phyloP scores from a whole-genome alignment of 92 coral and sea anemone species.

The Parazoanthus darwini region DNA sequence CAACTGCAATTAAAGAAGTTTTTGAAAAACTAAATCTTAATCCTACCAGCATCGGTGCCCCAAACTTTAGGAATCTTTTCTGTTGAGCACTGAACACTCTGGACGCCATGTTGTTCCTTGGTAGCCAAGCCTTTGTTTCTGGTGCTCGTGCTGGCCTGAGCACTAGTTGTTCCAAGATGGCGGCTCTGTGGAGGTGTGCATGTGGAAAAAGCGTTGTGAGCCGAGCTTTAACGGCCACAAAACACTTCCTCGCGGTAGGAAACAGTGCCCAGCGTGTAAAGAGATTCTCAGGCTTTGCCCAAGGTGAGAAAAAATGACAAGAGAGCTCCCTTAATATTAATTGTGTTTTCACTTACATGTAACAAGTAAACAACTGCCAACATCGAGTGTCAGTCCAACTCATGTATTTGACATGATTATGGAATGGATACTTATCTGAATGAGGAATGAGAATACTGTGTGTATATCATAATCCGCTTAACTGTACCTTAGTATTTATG shows the following conservation, averaged over 20 bases:
- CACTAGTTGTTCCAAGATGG: conserved; percentile 57
- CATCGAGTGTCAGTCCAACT: no score
- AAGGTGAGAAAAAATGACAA: conserved; percentile 8
- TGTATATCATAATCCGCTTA: no score
- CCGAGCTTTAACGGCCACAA: conserved; percentile 21
- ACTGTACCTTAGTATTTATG: no score
- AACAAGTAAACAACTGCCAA: no score
- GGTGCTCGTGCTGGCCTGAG: conserved; percentile 31
- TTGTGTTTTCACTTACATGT: no score
- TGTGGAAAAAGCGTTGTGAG: conserved; percentile 45
- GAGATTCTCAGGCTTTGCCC: background rate
- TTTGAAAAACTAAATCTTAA: background rate
- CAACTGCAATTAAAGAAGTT: background rate
- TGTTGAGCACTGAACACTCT: conserved; percentile 58
- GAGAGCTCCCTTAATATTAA: background rate
- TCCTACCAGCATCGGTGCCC: conserved; percentile 88
- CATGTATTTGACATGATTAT: no score
- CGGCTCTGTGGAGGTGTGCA: conserved; percentile 52
- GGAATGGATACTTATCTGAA: no score
- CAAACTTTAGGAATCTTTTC: conserved; percentile 80
- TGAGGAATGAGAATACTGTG: no score
- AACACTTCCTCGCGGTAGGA: background rate
- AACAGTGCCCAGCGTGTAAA: conserved; percentile 2
- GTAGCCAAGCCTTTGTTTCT: conserved; percentile 39
- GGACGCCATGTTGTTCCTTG: conserved; percentile 81